Evolutionary conservation across 1,140 invertebrate species (phyloP).

Genomic region (Scaptodrosophila lebanonensis): DNA sequence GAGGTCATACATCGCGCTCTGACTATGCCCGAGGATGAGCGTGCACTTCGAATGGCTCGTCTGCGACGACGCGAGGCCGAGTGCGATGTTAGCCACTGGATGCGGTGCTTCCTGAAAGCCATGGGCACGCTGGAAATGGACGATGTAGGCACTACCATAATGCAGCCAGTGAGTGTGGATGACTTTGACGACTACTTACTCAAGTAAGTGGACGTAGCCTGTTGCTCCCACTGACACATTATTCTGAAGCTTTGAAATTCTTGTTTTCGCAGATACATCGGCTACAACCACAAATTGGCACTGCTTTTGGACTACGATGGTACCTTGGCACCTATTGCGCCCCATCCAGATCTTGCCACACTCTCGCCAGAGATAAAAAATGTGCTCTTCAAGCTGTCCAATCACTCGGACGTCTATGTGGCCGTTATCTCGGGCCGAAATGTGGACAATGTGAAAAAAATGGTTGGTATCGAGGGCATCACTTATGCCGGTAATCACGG

Average conservation of each 20-base stretch:
- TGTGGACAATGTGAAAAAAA: slow-evolving; percentile 91
- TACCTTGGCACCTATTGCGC: slow-evolving; percentile 91
- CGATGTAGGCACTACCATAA: slow-evolving; percentile 87
- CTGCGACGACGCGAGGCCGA: slow-evolving; percentile 87
- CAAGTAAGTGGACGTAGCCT: slow-evolving; percentile 80
- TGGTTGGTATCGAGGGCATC: slow-evolving; percentile 93
- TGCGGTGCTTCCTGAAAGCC: slow-evolving; percentile 90
- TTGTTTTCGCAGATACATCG: slow-evolving; percentile 84
- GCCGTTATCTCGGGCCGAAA: slow-evolving; percentile 92
- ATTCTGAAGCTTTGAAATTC: neutral
- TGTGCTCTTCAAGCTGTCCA: slow-evolving; percentile 88
- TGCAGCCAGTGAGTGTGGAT: slow-evolving; percentile 90
- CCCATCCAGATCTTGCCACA: slow-evolving; percentile 91
- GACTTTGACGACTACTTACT: slow-evolving; percentile 92
- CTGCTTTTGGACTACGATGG: slow-evolving; percentile 93
- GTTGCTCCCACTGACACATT: neutral
- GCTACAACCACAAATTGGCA: slow-evolving; percentile 89
- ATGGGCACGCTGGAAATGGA: slow-evolving; percentile 90
- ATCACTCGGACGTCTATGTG: slow-evolving; percentile 91
- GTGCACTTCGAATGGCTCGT: slow-evolving; percentile 91
- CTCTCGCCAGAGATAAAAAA: slow-evolving; percentile 90
- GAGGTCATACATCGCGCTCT: slow-evolving; percentile 91
- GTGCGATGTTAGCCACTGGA: slow-evolving; percentile 93
- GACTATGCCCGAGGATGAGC: slow-evolving; percentile 93
- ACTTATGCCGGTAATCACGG: slow-evolving; percentile 95